These are phyloP conservation scores for Rattus norvegicus DNA, from an alignment of 2,113 vertebrate species.

Conservation along the genomic window DNA sequence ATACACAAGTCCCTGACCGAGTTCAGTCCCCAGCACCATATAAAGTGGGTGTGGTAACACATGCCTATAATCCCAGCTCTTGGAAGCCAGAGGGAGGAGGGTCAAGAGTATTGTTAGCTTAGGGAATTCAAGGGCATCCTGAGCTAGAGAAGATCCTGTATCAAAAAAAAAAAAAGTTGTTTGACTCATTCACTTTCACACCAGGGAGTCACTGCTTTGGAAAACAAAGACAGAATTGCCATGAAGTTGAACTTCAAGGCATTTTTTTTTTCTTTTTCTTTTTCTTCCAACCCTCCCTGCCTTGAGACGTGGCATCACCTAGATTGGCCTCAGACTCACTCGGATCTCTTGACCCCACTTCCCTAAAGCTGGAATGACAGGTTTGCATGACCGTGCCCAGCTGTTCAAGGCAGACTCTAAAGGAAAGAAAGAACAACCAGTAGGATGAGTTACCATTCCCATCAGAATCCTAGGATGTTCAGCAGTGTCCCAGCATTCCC, in stretches of 20 bases:
- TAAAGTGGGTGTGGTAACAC: too few relatives aligned
- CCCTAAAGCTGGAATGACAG: not conserved
- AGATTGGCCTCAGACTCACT: not conserved
- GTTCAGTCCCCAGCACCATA: not conserved
- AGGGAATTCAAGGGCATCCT: not conserved
- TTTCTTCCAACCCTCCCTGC: not conserved
- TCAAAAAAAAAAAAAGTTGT: not conserved
- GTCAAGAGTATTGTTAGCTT: not conserved
- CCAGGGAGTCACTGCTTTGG: not conserved
- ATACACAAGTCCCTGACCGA: too few relatives aligned
- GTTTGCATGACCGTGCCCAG: not conserved
- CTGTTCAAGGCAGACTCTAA: not conserved
- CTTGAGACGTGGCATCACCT: not conserved
- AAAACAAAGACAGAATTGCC: not conserved
- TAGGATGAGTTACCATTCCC: not conserved
- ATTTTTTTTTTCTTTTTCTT: not conserved
- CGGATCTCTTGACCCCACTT: not conserved
- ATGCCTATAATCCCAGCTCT: not conserved
- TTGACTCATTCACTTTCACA: not conserved
- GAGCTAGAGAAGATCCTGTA: not conserved
- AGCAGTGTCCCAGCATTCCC: rapidly evolving
- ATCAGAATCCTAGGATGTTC: not conserved
- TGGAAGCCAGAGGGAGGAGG: not conserved
- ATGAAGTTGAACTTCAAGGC: not conserved
- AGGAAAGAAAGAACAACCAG: not conserved